Conservation (phyloP, 2,797 vertebrate genomes). For the Coracias cyanogaster region DNA sequence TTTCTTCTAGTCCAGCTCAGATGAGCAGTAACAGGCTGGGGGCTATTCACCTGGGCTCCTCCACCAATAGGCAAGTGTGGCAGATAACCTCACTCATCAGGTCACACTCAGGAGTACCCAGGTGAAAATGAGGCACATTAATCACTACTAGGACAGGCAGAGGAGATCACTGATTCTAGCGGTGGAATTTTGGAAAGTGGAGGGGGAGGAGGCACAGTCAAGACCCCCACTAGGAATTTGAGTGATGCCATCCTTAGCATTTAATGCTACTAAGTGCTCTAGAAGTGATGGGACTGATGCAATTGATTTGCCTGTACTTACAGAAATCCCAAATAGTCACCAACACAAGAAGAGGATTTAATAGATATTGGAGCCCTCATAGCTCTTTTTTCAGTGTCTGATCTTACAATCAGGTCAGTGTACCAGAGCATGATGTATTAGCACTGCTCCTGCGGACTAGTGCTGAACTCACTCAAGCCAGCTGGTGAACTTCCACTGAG, state of each 20-base stretch:
- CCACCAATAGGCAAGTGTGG: background rate
- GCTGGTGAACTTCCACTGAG: background rate
- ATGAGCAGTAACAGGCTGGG: background rate
- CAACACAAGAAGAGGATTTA: background rate
- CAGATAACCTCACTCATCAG: background rate
- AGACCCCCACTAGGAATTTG: background rate
- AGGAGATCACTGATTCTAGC: background rate
- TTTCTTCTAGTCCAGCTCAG: background rate
- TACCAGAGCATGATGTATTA: background rate
- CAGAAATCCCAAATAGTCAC: background rate
- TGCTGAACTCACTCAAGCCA: background rate
- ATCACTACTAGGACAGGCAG: background rate
- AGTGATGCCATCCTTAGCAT: background rate
- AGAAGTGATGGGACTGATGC: background rate
- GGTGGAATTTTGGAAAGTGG: background rate
- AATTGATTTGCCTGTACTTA: background rate
- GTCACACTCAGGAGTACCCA: background rate
- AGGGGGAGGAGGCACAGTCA: background rate
- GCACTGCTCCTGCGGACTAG: background rate
- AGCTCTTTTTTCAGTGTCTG: background rate
- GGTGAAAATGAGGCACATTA: background rate
- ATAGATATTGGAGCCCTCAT: background rate
- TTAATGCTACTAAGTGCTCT: background rate
- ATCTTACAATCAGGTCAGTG: background rate
- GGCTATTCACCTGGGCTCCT: background rate